These are phyloP conservation scores for Chondrilla cf. caribensis DNA, from an alignment of 37 sponge, comb jelly and placozoan genomes.

Conservation along the genomic window DNA sequence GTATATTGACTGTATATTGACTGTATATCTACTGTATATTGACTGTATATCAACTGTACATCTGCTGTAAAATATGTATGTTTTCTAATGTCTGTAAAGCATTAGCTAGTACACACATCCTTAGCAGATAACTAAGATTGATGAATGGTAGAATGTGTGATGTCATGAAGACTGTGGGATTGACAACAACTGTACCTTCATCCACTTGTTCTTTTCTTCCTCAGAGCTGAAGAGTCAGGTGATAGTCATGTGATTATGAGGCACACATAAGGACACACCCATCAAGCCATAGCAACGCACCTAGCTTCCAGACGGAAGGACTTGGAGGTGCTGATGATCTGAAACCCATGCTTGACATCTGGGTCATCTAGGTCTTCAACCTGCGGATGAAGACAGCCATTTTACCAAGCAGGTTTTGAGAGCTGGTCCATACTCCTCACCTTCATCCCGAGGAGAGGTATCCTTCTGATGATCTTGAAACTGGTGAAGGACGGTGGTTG, in stretches of 20 bases:
- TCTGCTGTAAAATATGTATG: too few relatives aligned
- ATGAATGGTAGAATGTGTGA: too few relatives aligned
- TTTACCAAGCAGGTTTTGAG: not conserved
- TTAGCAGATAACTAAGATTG: too few relatives aligned
- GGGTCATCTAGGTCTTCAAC: constrained; percentile 71
- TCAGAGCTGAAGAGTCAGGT: constrained; percentile 4
- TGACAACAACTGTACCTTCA: constrained; percentile 23
- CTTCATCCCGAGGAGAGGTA: constrained; percentile 75
- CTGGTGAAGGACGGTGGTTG: constrained; percentile 42
- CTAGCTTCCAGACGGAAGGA: constrained; percentile 75
- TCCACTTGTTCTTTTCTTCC: constrained; percentile 50
- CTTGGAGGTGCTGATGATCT: constrained; percentile 72
- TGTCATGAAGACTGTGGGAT: too few relatives aligned
- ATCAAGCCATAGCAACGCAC: constrained; percentile 25
- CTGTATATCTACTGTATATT: too few relatives aligned
- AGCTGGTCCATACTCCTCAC: not conserved
- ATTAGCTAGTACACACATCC: too few relatives aligned
- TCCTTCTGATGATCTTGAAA: constrained; percentile 66
- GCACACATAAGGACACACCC: not conserved
- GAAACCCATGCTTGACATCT: constrained; percentile 69
- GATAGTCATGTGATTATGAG: not conserved
- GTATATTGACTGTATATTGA: too few relatives aligned
- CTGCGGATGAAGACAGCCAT: not conserved
- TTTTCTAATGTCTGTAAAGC: too few relatives aligned
- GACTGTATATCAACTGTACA: too few relatives aligned